Evolutionary conservation across 2,888 invertebrate genomes (phyloP), one percentile per base, ranked within the genome.

Genomic region (Laspeyria flexula): DNA sequence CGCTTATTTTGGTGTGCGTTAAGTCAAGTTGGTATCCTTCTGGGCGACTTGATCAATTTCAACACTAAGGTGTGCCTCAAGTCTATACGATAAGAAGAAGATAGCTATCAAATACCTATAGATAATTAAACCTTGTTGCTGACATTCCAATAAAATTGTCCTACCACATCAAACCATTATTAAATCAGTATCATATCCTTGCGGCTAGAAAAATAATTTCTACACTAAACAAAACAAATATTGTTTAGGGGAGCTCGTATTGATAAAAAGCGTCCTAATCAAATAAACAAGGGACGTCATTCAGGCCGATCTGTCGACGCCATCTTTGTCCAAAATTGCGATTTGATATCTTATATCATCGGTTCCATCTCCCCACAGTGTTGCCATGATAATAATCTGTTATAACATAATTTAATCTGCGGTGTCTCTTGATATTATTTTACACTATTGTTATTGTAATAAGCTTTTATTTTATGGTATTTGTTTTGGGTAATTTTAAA

Each of bases 301-400:
- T 50, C 55, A 56, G 50, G 69, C 60, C 65, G 77, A 88, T 85
- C 85, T 83, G 81, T 81, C 77, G 73, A 75, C 81, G 74, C 83
- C 79, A 88, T 88, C 85, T 85, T 76, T 65, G 61, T 67, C 75
- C 78, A 79, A 67, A 86, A 89, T 88, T 83, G 90, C 73, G 83
- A 90, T 90, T 86, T 89, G 90, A 91, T 90, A 88, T 80, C 76
- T 72, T 67, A 74, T 78, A 81, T 75, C 75, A 65, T 70, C 63
- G 57, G 47, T 40, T 56, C 49, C 31, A 62, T 66, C 69, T 23
- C 70, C 78, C 73, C 59, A 65, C 55, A 52, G 66, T 67, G 68
- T 68, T 66, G 54, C 55, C 53, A 48, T 57, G 66, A 74, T 79
- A 61, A 73, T 77, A 76, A 79, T 77, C 72, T 72, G 67, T 72